Percentiles rank a stretch among this genome's conserved stretches.
Conservation (phyloP, 2,797 vertebrate genomes). For the Acomys russatus region DNA sequence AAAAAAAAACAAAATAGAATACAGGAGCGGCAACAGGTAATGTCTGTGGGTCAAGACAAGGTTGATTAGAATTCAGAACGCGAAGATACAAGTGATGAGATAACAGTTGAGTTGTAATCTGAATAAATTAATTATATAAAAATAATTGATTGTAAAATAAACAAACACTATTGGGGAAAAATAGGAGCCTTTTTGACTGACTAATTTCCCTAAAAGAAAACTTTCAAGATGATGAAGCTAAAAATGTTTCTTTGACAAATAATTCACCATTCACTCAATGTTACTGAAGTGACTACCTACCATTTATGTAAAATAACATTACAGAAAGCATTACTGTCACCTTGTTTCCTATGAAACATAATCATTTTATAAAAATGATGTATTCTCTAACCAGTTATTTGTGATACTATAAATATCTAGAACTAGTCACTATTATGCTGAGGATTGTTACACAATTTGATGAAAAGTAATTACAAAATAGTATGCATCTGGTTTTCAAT, state of each 20-base stretch:
- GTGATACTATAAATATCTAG: constrained; percentile 73
- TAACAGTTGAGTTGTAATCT: too few species aligned
- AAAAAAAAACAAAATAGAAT: background rate
- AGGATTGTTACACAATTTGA: constrained; percentile 69
- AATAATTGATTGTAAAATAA: too few species aligned
- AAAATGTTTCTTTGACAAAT: constrained; percentile 46
- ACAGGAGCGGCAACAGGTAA: background rate
- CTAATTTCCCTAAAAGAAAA: background rate
- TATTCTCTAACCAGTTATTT: constrained; percentile 62
- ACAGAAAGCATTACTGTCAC: constrained; percentile 50
- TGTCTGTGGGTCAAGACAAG: background rate
- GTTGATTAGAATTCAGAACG: background rate
- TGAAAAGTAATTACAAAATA: constrained; percentile 78
- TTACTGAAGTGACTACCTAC: constrained; percentile 17
- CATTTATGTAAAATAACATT: background rate
- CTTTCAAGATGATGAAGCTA: background rate
- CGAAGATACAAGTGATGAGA: too few species aligned
- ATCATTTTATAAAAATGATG: constrained; percentile 65
- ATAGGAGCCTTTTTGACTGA: background rate
- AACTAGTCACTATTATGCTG: constrained; percentile 76
- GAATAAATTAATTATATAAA: too few species aligned
- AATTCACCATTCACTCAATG: constrained; percentile 1
- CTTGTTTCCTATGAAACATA: constrained; percentile 40
- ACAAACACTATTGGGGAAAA: too few species aligned
- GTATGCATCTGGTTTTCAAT: constrained; percentile 67